Conservation (phyloP, 2,797 vertebrate genomes). For the Hyperoplus lanceolatus region DNA sequence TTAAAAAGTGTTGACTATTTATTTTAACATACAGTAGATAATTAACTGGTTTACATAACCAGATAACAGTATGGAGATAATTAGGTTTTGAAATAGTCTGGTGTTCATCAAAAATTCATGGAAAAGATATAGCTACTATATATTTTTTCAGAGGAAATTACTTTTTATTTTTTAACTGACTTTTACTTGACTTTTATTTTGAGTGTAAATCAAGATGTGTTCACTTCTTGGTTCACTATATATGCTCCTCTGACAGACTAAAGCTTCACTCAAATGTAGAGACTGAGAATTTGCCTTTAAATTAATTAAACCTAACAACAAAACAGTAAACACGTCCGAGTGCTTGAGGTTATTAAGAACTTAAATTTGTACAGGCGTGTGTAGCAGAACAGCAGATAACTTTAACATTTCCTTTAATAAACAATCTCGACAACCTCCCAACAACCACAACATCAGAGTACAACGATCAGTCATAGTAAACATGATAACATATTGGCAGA, state of each 20-base stretch:
- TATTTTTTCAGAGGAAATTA: not conserved
- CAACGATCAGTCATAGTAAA: not conserved
- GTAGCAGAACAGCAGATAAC: not conserved
- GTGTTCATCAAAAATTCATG: not conserved
- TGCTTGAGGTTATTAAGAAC: not conserved
- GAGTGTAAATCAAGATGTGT: not conserved
- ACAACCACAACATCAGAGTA: not conserved
- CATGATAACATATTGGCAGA: not conserved
- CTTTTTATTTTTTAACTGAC: not conserved
- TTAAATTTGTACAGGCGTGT: conserved; percentile 1
- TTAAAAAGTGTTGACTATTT: not conserved
- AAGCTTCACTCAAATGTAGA: not conserved
- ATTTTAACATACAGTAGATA: too few relatives aligned
- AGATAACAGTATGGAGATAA: not conserved
- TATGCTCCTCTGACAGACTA: not conserved
- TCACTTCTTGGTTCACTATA: not conserved
- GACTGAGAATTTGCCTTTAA: not conserved
- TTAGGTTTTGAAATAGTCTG: not conserved
- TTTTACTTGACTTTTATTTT: not conserved
- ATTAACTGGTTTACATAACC: not conserved
- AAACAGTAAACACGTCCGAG: not conserved
- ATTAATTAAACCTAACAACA: not conserved
- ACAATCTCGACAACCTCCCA: not conserved
- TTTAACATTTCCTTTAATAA: conserved; percentile 22
- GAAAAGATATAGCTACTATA: not conserved